Percentiles rank a stretch among this genome's conserved stretches.
Evolutionary conservation across 2,113 vertebrate species (phyloP).

Genomic region (Psilopogon haemacephalus): DNA sequence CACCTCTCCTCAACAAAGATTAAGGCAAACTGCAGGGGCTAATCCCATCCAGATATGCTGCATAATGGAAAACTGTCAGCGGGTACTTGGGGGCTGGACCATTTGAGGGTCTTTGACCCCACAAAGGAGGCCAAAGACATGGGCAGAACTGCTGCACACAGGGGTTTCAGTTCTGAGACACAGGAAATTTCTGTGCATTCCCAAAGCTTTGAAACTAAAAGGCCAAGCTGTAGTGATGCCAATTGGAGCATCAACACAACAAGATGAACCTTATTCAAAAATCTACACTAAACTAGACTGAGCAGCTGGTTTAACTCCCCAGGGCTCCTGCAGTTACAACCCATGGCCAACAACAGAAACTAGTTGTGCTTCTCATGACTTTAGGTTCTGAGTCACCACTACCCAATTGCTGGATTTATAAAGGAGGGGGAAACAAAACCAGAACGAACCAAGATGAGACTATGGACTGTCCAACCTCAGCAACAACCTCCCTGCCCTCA

Average conservation of each 20-base stretch:
- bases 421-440: background rate
- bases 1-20: background rate
- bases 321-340: background rate
- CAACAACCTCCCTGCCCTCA: background rate
- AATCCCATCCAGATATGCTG: background rate
- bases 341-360: background rate
- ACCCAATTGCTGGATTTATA: background rate
- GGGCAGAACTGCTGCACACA: background rate
- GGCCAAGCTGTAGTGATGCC: background rate
- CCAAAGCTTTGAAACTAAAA: background rate
- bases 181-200: background rate
- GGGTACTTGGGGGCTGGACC: background rate
- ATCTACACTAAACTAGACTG: background rate
- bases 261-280: background rate
- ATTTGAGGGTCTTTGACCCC: background rate
- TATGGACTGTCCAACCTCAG: background rate
- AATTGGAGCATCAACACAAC: background rate
- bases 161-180: background rate
- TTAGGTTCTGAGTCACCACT: background rate
- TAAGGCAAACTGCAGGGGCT: constrained; percentile 28
- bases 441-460: background rate
- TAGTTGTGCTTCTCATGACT: constrained; percentile 15
- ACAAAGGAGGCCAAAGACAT: background rate
- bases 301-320: constrained; percentile 20
- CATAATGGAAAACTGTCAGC: background rate